A percentile compares a stretch with the other conserved stretches of the same genome.
phyloP scores from a whole-genome alignment of 2,113 vertebrate genomes.

The Crotalus helleri region DNA sequence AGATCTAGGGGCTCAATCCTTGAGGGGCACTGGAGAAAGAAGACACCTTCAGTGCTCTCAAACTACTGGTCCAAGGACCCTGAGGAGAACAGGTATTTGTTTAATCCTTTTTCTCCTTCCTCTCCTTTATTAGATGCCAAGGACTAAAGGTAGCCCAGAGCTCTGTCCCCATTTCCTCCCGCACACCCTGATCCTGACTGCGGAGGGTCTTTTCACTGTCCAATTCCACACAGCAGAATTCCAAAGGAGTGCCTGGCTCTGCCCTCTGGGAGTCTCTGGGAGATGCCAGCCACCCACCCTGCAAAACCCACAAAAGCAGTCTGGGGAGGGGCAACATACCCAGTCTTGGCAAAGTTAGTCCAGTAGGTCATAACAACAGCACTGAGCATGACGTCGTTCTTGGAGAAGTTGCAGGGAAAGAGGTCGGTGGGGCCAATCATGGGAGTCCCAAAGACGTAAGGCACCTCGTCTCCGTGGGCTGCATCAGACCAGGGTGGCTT shows the following conservation, averaged over 20 bases:
- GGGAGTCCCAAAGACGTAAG: conserved; percentile 95
- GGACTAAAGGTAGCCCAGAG: not conserved
- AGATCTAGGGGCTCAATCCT: not conserved
- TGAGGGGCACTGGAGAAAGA: not conserved
- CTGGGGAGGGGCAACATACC: conserved; percentile 75
- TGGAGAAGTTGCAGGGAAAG: conserved; percentile 98
- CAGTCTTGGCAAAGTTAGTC: conserved; percentile 99
- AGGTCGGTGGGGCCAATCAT: conserved; percentile 98
- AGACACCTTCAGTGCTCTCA: not conserved
- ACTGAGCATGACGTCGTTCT: conserved; percentile 97
- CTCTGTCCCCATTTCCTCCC: not conserved
- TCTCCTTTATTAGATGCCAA: not conserved
- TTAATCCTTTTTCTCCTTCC: not conserved
- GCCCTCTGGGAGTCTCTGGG: not conserved
- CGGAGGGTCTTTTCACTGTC: not conserved
- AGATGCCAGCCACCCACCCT: no score
- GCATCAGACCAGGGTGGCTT: conserved; percentile 97
- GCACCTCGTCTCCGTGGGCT: conserved; percentile 96
- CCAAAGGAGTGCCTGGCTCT: not conserved
- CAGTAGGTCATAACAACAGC: conserved; percentile 99
- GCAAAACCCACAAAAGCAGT: not conserved
- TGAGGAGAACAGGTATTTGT: not conserved
- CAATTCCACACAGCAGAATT: not conserved
- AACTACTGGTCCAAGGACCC: not conserved
- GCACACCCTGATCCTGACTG: not conserved